These are phyloP conservation scores for Sceloporus tristichus DNA, from an alignment of 2,113 vertebrate genomes.

Conservation along the genomic window DNA sequence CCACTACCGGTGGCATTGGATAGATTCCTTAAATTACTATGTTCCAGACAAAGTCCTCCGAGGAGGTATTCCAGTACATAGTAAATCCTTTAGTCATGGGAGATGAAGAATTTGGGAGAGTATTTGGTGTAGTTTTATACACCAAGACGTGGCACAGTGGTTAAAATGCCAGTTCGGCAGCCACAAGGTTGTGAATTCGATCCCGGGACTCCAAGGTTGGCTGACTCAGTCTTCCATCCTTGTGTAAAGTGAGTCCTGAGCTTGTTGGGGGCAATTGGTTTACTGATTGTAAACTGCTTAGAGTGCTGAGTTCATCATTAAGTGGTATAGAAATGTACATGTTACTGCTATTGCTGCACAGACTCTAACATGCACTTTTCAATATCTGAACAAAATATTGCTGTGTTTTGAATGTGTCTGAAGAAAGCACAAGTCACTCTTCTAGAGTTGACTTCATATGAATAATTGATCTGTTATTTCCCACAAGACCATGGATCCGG, in stretches of 20 bases:
- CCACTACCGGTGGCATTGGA: no score
- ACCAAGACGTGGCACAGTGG: no score
- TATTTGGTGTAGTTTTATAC: not conserved
- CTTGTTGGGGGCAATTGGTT: no score
- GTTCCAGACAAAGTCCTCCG: not conserved
- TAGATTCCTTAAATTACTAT: not conserved
- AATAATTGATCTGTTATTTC: slow-evolving; percentile 11
- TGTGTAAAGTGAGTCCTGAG: no score
- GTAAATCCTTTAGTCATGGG: not conserved
- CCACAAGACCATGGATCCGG: not conserved
- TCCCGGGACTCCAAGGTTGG: no score
- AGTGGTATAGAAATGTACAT: no score
- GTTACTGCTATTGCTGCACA: no score
- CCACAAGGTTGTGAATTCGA: no score
- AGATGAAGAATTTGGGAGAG: not conserved
- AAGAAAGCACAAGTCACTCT: not conserved
- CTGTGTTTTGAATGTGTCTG: not conserved
- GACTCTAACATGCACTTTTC: not conserved
- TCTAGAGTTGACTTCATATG: slow-evolving; percentile 11
- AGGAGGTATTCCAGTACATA: not conserved
- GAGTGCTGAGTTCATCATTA: no score
- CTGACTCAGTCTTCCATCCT: no score
- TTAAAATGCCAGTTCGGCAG: no score
- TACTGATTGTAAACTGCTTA: no score
- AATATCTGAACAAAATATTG: not conserved